phyloP scores from a whole-genome alignment of 2,888 invertebrate genomes.

The Colostygia pectinataria region DNA sequence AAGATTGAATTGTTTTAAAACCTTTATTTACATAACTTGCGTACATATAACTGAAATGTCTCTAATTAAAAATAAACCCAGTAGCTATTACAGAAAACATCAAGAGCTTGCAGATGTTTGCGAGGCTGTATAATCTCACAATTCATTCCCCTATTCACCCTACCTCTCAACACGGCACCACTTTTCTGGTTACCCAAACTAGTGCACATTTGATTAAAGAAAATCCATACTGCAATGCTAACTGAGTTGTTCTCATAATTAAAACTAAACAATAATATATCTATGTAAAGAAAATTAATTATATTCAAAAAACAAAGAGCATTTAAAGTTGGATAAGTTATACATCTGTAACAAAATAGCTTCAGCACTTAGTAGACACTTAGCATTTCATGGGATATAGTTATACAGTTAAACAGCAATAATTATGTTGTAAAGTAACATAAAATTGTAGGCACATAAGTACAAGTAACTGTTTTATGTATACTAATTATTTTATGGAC shows the following conservation, averaged over 20 bases:
- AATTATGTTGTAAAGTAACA: background rate
- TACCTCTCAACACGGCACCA: constrained; percentile 1
- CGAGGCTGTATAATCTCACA: constrained; percentile 33
- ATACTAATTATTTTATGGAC: background rate
- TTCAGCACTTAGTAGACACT: background rate
- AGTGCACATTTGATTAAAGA: constrained; percentile 45
- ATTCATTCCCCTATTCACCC: constrained; percentile 20
- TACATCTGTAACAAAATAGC: background rate
- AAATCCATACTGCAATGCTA: constrained; percentile 48
- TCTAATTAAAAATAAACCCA: constrained; percentile 62
- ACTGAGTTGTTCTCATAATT: constrained; percentile 61
- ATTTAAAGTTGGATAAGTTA: background rate
- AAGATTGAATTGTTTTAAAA: constrained; percentile 56
- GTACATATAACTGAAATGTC: constrained; percentile 66
- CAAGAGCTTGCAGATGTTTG: constrained; percentile 23
- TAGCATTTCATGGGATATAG: background rate
- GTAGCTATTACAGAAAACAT: constrained; percentile 52
- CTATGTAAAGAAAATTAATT: constrained; percentile 47
- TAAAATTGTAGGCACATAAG: background rate
- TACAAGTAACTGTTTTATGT: background rate
- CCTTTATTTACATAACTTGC: constrained; percentile 80
- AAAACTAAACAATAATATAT: constrained; percentile 67
- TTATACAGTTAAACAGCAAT: background rate
- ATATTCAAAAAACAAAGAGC: constrained; percentile 35
- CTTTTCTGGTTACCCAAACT: background rate